These are phyloP conservation scores for Petaurus breviceps DNA, from an alignment of 2,113 vertebrate genomes.

Conservation along the genomic window DNA sequence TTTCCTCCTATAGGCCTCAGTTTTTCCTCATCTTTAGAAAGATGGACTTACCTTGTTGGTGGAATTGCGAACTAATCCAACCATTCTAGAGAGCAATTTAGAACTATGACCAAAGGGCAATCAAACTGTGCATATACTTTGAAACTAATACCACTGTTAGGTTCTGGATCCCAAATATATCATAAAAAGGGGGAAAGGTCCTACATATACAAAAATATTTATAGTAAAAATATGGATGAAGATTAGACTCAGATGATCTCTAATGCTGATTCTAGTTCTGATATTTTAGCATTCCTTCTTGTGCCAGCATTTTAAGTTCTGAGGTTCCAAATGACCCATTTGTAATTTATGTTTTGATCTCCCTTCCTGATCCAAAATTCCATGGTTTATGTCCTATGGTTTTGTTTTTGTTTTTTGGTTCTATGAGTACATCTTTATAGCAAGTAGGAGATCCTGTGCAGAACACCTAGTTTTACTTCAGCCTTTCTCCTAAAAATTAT, in stretches of 20 bases:
- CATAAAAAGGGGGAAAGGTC: not conserved
- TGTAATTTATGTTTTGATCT: not conserved
- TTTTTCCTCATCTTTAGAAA: not conserved
- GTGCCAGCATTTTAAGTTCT: not conserved
- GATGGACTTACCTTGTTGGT: not conserved
- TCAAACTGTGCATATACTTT: not conserved
- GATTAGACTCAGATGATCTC: not conserved
- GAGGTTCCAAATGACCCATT: not conserved
- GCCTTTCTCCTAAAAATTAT: not conserved
- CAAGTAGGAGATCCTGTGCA: not conserved
- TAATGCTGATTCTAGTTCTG: not conserved
- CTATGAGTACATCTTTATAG: not conserved
- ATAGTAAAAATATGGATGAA: not conserved
- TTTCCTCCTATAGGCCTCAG: not conserved
- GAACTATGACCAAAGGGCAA: not conserved
- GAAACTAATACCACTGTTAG: not conserved
- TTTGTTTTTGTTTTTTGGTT: not conserved
- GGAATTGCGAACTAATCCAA: not conserved
- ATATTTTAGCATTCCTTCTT: not conserved
- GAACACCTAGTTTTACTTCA: not conserved
- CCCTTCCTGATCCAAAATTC: not conserved
- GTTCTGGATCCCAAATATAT: not conserved
- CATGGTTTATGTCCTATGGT: not conserved
- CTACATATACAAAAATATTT: too few relatives aligned
- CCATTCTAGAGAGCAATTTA: not conserved